Percentiles rank a stretch among this genome's conserved stretches.
Evolutionary conservation across 1,140 invertebrate genomes (phyloP).

Genomic region (Zaprionus davidi): DNA sequence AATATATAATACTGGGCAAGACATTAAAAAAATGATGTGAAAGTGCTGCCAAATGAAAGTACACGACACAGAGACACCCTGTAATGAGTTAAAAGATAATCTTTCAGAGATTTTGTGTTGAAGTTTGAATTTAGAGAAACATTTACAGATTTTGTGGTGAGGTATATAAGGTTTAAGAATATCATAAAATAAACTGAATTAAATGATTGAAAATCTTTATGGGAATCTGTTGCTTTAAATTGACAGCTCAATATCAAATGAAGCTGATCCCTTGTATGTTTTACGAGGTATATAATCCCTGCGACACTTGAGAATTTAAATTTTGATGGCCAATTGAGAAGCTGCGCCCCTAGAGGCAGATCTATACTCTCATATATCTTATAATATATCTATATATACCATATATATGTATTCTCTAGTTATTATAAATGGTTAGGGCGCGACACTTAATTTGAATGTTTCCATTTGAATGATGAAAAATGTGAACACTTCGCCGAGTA

Average conservation of each 20-base stretch:
- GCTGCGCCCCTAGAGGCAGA: constrained; percentile 23
- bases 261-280: not conserved
- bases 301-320: constrained; percentile 36
- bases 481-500: constrained; percentile 44
- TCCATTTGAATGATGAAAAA: constrained; percentile 73
- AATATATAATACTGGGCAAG: constrained; percentile 36
- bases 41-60: constrained; percentile 2
- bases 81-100: not conserved
- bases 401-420: constrained; percentile 10
- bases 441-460: constrained; percentile 39
- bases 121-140: not conserved
- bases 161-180: not conserved
- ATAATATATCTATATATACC: not conserved
- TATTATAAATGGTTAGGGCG: constrained; percentile 32
- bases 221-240: not conserved
- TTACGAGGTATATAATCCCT: not conserved
- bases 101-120: not conserved
- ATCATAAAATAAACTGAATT: not conserved
- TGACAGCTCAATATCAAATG: not conserved
- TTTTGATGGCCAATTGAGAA: constrained; percentile 48
- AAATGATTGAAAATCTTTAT: not conserved
- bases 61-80: not conserved
- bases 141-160: not conserved
- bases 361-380: not conserved
- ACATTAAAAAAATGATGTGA: constrained; percentile 36